Evolutionary conservation across 2,888 invertebrate genomes (phyloP), one percentile per base, ranked within the genome.

Genomic region (Metallyticus violacea): DNA sequence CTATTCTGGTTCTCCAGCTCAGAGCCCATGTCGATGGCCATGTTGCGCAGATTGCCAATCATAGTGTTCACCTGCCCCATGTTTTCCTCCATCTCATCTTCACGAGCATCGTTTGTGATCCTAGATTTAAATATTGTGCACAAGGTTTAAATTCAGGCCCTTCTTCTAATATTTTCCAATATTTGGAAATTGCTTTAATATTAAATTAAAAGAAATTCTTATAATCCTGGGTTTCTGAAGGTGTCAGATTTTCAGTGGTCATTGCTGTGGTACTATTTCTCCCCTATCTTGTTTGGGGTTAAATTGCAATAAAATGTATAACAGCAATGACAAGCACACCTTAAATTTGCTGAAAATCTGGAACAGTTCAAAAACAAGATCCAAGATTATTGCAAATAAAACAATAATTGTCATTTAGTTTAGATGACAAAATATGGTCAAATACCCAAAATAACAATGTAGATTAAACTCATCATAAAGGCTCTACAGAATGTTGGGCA

Each of bases 11-110:
- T 93, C 88, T 92, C 92, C 82, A 94, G 92, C 90, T 94, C 94
- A 87, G 93, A 93, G 88, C 94, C 94, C 94, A 95, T 95, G 90
- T 95, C 94, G 87, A 95, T 93, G 26, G 95, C 95, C 95, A 95
- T 95, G 91, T 95, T 95, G 86, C 94, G 92, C 89, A 95, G 91
- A 91, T 95, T 95, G 85, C 94, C 94, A 88, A 95, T 93, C 94
- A 95, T 95, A 6, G 93, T 94, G 89, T 93, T 92, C 86, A 95
- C 94, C 89, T 94, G 93, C n/a, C 92, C 92, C 90, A 95, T 91
- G 90, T 95, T 95, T 82, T 94, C 93, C 90, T 95, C 95, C 95
- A 95, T 95, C 90, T 95, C 95, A 88, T 94, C 94, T 90, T 95
- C 95, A 28, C 95, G 91, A 7, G 94, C 94, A 90, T 95, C 94